Conservation (phyloP, 2,113 vertebrate species). For the Monarcha castaneiventris region DNA sequence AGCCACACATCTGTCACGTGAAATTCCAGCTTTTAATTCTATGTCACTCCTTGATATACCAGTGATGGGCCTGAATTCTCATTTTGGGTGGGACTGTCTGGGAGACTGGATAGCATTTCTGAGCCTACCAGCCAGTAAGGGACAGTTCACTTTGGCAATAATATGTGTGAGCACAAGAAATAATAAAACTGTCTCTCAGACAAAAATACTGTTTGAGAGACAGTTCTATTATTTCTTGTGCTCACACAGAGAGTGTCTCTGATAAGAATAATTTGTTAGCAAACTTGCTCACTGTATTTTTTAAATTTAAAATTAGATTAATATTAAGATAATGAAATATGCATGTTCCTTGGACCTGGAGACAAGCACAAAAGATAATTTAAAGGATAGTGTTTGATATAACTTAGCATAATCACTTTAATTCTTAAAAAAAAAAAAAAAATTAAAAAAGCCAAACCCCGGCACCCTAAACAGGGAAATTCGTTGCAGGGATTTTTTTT, state of each 20-base stretch:
- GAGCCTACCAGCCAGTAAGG: not conserved
- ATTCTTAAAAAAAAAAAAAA: not conserved
- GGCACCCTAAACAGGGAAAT: not conserved
- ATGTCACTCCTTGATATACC: not conserved
- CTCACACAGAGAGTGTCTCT: not conserved
- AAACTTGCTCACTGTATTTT: not conserved
- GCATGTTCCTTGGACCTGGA: not conserved
- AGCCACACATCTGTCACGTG: rapidly evolving
- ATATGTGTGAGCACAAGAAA: not conserved
- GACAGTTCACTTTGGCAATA: not conserved
- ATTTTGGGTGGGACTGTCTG: not conserved
- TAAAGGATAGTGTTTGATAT: not conserved
- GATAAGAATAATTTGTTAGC: not conserved
- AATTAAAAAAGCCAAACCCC: not conserved
- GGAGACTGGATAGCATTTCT: not conserved
- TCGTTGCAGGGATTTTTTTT: not conserved
- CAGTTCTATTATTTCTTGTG: no score
- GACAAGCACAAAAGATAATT: not conserved
- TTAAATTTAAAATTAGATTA: not conserved
- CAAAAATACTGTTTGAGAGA: not conserved
- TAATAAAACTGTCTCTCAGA: not conserved
- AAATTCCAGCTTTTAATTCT: not conserved
- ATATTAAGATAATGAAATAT: conserved; percentile 10
- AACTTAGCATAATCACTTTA: not conserved
- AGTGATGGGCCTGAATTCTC: not conserved